Conservation (phyloP, 2,113 vertebrate genomes). For the Coptodon bakossiorum region DNA sequence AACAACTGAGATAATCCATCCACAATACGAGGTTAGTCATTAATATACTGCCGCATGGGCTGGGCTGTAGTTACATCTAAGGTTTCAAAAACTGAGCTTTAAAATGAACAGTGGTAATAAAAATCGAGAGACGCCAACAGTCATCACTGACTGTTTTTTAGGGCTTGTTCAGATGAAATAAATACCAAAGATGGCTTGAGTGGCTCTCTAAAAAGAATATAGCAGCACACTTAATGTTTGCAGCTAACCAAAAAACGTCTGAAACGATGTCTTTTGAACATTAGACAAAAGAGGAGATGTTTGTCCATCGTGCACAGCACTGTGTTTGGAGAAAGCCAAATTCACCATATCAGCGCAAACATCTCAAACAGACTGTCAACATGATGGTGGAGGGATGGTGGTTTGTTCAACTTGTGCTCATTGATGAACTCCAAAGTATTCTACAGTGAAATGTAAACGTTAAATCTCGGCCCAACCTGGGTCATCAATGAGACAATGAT, state of each 20-base stretch:
- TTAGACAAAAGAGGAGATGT: rapidly evolving
- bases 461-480: not conserved
- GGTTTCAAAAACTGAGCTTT: no score
- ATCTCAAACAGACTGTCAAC: not conserved
- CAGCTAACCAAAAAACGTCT: rapidly evolving
- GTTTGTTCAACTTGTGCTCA: not conserved
- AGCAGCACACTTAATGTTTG: not conserved
- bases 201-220: not conserved
- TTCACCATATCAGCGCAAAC: not conserved
- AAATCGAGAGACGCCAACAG: rapidly evolving
- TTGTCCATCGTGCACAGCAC: not conserved
- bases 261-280: not conserved
- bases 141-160: rapidly evolving
- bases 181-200: not conserved
- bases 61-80: no score
- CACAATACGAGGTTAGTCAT: no score
- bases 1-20: no score
- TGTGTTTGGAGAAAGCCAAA: not conserved
- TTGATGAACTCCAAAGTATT: not conserved
- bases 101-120: not conserved
- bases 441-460: not conserved
- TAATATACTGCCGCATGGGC: no score
- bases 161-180: not conserved
- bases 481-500: not conserved
- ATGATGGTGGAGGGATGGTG: not conserved